Conservation (phyloP, 2,113 vertebrate genomes). For the Leucoraja erinaceus region DNA sequence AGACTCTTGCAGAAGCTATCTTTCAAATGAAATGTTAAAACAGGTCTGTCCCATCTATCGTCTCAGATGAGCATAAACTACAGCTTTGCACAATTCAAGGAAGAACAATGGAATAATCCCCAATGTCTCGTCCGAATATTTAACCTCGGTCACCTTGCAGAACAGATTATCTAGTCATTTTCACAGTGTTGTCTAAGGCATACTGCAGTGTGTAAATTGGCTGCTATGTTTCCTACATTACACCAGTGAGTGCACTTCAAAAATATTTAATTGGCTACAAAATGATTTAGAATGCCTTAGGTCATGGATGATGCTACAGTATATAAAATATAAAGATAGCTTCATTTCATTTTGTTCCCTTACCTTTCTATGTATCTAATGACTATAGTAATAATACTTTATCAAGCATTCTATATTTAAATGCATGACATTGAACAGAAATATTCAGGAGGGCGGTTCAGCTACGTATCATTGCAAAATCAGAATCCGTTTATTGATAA, state of each 20-base stretch:
- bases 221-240: not conserved
- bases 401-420: not conserved
- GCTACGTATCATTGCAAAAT: not conserved
- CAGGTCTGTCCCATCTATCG: not conserved
- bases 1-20: not conserved
- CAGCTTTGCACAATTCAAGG: not conserved
- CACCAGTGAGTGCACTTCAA: not conserved
- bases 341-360: not conserved
- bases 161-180: not conserved
- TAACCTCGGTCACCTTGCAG: not conserved
- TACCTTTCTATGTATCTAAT: not conserved
- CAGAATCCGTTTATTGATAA: not conserved
- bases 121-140: not conserved
- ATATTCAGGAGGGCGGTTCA: not conserved
- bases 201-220: not conserved
- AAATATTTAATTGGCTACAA: not conserved
- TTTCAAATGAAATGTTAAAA: not conserved
- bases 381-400: not conserved
- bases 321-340: not conserved
- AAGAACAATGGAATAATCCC: not conserved
- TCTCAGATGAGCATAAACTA: not conserved
- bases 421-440: not conserved
- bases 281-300: not conserved
- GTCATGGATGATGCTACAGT: not conserved
- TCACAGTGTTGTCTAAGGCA: not conserved